Percentiles rank a stretch among this genome's conserved stretches.
Evolutionary conservation across 1,140 invertebrate species (phyloP).

Genomic region (Saccostrea cuccullata): DNA sequence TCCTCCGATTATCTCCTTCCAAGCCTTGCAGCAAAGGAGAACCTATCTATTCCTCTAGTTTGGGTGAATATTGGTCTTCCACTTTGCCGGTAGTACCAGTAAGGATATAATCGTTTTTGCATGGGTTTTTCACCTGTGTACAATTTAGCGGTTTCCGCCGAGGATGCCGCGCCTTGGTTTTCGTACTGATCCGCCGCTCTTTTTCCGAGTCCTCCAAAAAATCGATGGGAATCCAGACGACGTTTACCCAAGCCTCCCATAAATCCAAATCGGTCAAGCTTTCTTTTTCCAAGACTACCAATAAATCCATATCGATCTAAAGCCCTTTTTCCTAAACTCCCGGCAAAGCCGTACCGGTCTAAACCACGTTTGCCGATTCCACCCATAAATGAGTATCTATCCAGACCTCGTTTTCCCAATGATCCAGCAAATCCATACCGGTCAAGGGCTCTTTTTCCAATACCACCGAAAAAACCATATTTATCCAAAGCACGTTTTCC

Average conservation of each 20-base stretch:
- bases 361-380: not conserved
- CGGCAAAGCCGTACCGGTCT: not conserved
- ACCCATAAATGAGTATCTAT: constrained; percentile 21
- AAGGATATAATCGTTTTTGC: constrained; percentile 25
- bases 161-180: not conserved
- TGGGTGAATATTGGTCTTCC: constrained; percentile 29
- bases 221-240: constrained; percentile 17
- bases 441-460: constrained; percentile 17
- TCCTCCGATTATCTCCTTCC: not conserved
- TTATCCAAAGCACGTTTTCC: constrained; percentile 39
- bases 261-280: constrained; percentile 11
- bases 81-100: constrained; percentile 22
- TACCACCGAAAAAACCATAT: constrained; percentile 13
- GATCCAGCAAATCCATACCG: constrained; percentile 3
- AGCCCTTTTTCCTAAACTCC: not conserved
- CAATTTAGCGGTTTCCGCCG: not conserved
- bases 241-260: constrained; percentile 17
- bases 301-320: not conserved
- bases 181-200: not conserved
- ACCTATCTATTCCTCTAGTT: constrained; percentile 33
- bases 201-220: constrained; percentile 13
- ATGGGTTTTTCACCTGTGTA: not conserved
- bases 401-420: not conserved
- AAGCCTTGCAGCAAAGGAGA: constrained; percentile 38
- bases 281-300: constrained; percentile 6